Evolutionary conservation across 2,113 vertebrate species (phyloP), one percentile per base, ranked within the genome.

Genomic region (Cynoglossus semilaevis): DNA sequence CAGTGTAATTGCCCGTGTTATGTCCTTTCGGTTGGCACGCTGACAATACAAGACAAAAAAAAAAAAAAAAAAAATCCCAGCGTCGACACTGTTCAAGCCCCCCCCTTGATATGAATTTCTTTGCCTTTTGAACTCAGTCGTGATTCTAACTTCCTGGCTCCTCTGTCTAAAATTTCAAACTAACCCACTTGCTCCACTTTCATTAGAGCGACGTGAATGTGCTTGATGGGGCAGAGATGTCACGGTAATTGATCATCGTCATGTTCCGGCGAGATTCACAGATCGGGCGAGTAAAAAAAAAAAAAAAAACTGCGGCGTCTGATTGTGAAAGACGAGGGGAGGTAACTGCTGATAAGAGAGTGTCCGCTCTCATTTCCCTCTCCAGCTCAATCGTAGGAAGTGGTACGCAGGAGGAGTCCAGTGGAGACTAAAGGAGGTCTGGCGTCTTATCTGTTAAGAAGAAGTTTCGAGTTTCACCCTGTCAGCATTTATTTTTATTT

Each of bases 401-500:
- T 17, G 8, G 55, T 52, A 8, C 51, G 34, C 2, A 1, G 11
- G 60, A 55, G 65, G 66, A 58, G 53, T 74, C 73, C 17, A 5
- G 36, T 15, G 63, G 62, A 58, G 67, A 77, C 76, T 55, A 16
- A 60, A 76, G 44, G 58, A 75, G 70, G 70, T 64, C 65, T 74
- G 71, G 80, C 76, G 77, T 69, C 58, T 80, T 81, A 85, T 85
- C 80, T 72, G 66, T 45, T 44, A 65, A 70, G 70, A 34, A 66
- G 63, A 72, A 47, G 72, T 34, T 11, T 82, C 3, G 47, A 67
- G 51, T 78, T 83, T 74, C 72, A 19, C 47, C 58, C 22, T 8
- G 77, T 88, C 83, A 83, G 84, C 86, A 79, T 74, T 40, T 76
- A 70, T 72, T 22, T 72, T 22, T 34, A 55, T 84, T 77, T 74